These are phyloP conservation scores for Brienomyrus brachyistius DNA, from an alignment of 2,113 vertebrate species.

Conservation along the genomic window DNA sequence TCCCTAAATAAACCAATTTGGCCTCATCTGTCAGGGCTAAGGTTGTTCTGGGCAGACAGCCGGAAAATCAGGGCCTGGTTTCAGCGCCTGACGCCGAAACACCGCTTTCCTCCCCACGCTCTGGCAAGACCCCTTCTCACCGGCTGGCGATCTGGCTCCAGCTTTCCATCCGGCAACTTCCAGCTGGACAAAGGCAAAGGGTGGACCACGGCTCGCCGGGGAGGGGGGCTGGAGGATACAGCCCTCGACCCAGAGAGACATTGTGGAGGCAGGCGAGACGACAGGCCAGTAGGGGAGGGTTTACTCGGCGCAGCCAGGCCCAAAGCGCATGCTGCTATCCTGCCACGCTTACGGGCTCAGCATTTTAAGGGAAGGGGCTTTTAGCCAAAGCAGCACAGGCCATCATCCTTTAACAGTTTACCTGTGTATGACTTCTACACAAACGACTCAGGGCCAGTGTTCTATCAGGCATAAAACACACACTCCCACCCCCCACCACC, in stretches of 20 bases:
- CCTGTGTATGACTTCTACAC: not conserved
- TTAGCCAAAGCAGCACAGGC: not conserved
- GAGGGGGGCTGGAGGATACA: not conserved
- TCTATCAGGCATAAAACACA: not conserved
- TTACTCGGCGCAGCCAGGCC: not conserved
- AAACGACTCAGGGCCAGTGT: not conserved
- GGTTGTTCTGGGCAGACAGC: not conserved
- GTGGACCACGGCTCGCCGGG: not conserved
- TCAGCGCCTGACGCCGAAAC: not conserved
- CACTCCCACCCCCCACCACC: not conserved
- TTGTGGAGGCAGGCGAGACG: not conserved
- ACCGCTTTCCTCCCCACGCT: not conserved
- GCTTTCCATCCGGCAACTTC: not conserved
- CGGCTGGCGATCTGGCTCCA: not conserved
- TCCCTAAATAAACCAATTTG: constrained; percentile 9
- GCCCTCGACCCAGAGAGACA: not conserved
- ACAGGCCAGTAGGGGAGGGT: not conserved
- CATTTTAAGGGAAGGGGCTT: not conserved
- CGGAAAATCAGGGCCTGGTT: not conserved
- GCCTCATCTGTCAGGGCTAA: not conserved
- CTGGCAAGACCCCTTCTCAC: not conserved
- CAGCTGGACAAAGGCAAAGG: not conserved
- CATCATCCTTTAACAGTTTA: not conserved
- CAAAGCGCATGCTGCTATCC: not conserved
- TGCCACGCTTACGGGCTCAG: not conserved